These are phyloP conservation scores for Melanostoma scalare DNA, from an alignment of 2,888 invertebrate genomes.

Conservation along the genomic window DNA sequence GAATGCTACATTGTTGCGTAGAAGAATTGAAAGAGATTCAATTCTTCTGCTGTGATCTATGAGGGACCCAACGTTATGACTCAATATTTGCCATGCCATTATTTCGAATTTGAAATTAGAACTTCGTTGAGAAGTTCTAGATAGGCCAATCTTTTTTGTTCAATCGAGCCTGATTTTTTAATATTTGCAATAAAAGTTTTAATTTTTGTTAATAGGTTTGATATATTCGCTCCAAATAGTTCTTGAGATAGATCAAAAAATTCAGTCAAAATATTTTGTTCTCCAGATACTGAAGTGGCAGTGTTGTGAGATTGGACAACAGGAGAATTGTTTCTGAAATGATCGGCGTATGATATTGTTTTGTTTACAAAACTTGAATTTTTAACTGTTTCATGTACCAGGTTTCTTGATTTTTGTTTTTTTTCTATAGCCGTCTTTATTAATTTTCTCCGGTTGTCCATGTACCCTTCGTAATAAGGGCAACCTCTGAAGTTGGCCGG, in stretches of 20 bases:
- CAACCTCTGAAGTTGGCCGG: too few species aligned
- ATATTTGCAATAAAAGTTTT: background rate
- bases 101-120: background rate
- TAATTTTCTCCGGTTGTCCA: too few species aligned
- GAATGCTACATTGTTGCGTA: background rate
- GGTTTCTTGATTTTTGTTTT: too few species aligned
- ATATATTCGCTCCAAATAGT: background rate
- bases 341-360: too few species aligned
- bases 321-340: too few species aligned
- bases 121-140: slow-evolving; percentile 1
- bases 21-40: background rate
- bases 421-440: too few species aligned
- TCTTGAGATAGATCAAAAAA: background rate
- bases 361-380: too few species aligned
- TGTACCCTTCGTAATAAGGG: too few species aligned
- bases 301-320: too few species aligned
- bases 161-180: background rate
- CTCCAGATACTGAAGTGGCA: too few species aligned
- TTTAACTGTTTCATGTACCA: too few species aligned
- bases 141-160: background rate
- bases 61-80: slow-evolving; percentile 4
- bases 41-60: slow-evolving; percentile 1
- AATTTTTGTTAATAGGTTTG: background rate
- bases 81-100: too few species aligned
- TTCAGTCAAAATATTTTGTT: background rate